Evolutionary conservation across 2,113 vertebrate genomes (phyloP).

Genomic region (Mugil cephalus): DNA sequence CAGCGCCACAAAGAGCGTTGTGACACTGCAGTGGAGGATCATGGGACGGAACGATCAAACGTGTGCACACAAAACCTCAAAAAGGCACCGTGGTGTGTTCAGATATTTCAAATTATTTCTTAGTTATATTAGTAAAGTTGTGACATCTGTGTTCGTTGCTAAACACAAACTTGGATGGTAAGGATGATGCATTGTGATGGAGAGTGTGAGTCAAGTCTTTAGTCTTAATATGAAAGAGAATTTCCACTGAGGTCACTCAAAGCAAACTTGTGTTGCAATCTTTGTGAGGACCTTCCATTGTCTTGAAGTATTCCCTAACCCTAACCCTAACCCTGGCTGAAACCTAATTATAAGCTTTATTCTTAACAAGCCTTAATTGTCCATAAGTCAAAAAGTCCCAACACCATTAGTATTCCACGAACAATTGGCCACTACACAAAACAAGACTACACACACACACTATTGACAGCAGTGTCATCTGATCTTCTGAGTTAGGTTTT

Average conservation of each 20-base stretch:
- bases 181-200: not conserved
- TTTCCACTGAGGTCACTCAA: slow-evolving; percentile 39
- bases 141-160: too few species aligned
- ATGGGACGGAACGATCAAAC: not conserved
- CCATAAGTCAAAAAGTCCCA: too few species aligned
- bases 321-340: too few species aligned
- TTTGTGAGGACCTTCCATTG: too few species aligned
- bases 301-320: too few species aligned
- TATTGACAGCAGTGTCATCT: slow-evolving; percentile 52
- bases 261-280: too few species aligned
- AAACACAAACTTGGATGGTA: too few species aligned
- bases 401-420: too few species aligned
- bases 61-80: not conserved
- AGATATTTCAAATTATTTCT: not conserved
- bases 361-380: too few species aligned
- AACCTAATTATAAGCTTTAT: too few species aligned
- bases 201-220: not conserved
- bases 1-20: not conserved
- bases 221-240: slow-evolving; percentile 21
- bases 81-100: not conserved
- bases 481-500: slow-evolving; percentile 53
- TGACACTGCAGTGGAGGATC: not conserved
- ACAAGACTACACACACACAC: slow-evolving; percentile 3
- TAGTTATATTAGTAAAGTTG: not conserved
- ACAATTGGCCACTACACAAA: too few species aligned